A percentile compares a stretch with the other conserved stretches of the same genome.
phyloP scores from a whole-genome alignment of 2,113 vertebrate species.

The Poecile atricapillus region DNA sequence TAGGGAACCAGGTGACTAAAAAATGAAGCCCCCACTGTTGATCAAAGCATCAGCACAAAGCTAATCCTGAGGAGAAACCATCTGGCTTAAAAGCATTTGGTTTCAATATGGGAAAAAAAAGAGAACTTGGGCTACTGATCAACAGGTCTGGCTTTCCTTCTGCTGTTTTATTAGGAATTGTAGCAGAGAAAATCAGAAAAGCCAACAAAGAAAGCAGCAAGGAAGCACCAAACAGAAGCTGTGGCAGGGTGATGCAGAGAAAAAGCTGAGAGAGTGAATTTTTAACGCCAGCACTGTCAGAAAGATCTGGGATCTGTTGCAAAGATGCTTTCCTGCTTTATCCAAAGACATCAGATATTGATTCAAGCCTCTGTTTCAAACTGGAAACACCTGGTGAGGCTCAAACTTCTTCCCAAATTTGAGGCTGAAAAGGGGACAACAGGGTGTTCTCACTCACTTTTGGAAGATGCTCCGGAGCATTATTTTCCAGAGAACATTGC shows the following conservation, averaged over 20 bases:
- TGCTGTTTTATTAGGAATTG: not conserved
- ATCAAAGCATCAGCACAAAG: not conserved
- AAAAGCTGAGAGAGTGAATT: not conserved
- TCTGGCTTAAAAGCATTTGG: not conserved
- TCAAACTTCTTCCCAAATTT: not conserved
- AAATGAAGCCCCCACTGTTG: not conserved
- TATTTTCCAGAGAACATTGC: not conserved
- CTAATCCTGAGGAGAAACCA: not conserved
- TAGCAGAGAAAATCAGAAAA: not conserved
- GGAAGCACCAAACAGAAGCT: not conserved
- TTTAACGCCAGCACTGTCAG: not conserved
- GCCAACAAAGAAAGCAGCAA: not conserved
- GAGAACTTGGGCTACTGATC: not conserved
- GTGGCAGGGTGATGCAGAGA: not conserved
- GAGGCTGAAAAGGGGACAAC: not conserved
- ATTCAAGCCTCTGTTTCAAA: not conserved
- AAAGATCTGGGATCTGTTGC: not conserved
- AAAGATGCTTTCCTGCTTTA: slow-evolving; percentile 19
- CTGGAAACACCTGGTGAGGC: not conserved
- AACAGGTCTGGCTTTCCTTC: not conserved
- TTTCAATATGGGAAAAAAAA: not conserved
- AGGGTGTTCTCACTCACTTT: not conserved
- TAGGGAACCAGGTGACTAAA: not conserved
- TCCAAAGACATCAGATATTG: not conserved
- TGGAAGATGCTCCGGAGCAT: not conserved